Evolutionary conservation across 2,113 vertebrate genomes (phyloP), one percentile per base, ranked within the genome.

Genomic region (Xiphias gladius): DNA sequence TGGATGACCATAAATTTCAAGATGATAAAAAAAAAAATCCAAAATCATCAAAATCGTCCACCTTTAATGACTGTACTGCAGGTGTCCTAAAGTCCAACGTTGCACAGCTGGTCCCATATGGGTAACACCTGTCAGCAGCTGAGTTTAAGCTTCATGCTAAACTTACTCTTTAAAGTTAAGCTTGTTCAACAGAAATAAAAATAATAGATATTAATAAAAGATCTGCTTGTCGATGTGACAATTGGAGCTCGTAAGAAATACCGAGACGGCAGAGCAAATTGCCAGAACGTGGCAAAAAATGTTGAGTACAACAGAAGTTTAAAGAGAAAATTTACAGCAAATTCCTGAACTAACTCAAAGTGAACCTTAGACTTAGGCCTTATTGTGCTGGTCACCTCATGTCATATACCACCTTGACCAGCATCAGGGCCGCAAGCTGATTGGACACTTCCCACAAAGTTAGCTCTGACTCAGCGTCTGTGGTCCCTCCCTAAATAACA

Each of bases 391-490:
- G 41, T 43, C 12, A 43, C 12, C 6, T 43, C 11, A 43, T 43
- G 5, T 19, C 22, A 7, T 66, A 28, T 16, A 52, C 8, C 52
- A 28, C 39, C 41, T 28, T n/a, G 5, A 39, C 13, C 35, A 26
- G n/a, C 10, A 41, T 7, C 10, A 62, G 57, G 1, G 12, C 43
- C 30, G 32, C 14, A 37, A 35, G 22, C 35, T 22, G 20, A 32
- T 62, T 52, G 22, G 69, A 4, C 26, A 17, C 52, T 65, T 39
- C n/a, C 28, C 20, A 59, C 28, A 54, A 35, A 41, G 61, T 2
- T 4, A 43, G n/a, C 9, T 13, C 77, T 88, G 71, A 37, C 80
- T 63, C 68, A 86, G 13, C 63, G 6, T 32, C 6, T 17, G 22
- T 20, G 54, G 0, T 9, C 10, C 4, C 61, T 6, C n/a, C 46